These are phyloP conservation scores for Pristionchus exspectatus DNA, from an alignment of 2,888 invertebrate genomes.

Conservation along the genomic window DNA sequence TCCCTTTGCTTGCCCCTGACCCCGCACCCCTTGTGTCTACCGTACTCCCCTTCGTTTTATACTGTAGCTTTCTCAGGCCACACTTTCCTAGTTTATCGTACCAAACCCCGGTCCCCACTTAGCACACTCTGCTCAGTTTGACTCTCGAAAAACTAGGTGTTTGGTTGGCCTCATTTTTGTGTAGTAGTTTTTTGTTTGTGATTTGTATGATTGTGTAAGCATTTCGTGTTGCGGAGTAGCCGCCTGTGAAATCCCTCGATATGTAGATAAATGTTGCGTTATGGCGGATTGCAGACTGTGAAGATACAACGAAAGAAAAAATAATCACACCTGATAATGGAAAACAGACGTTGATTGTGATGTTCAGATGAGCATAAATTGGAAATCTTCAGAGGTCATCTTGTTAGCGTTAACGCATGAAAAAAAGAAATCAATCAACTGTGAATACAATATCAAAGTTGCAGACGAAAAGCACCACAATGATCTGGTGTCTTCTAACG, in stretches of 20 bases:
- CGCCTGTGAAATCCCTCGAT: slow-evolving; percentile 1
- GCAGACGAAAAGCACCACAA: no score
- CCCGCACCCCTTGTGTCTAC: not conserved
- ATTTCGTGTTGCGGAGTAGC: slow-evolving; percentile 28
- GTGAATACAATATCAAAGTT: no score
- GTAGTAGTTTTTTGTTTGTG: slow-evolving; percentile 9
- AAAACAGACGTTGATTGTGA: no score
- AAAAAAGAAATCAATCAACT: no score
- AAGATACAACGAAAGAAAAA: no score
- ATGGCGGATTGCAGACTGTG: not conserved
- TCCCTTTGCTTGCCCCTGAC: not conserved
- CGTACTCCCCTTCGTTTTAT: slow-evolving; percentile 12
- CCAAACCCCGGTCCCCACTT: not conserved
- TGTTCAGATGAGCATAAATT: no score
- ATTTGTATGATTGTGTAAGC: slow-evolving; percentile 7
- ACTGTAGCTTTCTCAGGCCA: slow-evolving; percentile 29
- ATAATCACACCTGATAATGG: no score
- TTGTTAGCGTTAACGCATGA: no score
- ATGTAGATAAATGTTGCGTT: slow-evolving; percentile 51
- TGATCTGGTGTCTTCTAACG: no score
- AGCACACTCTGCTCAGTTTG: not conserved
- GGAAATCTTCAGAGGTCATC: no score
- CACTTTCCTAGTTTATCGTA: slow-evolving; percentile 40
- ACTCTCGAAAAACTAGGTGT: not conserved
- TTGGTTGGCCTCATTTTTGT: not conserved